phyloP scores from a whole-genome alignment of 2,113 vertebrate species.

The Oryzias celebensis region DNA sequence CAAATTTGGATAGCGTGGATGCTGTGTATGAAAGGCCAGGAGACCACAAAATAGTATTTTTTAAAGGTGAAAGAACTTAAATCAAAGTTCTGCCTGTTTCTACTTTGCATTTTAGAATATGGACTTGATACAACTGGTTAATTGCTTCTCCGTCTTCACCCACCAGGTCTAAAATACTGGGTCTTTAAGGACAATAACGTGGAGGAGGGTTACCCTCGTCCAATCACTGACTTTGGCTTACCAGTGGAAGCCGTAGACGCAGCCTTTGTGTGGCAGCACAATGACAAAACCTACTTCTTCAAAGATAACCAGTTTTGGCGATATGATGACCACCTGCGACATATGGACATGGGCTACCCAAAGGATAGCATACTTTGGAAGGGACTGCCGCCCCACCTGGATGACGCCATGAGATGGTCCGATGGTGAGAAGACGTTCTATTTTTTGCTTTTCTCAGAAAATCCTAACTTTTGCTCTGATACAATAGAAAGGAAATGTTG shows the following conservation, averaged over 20 bases:
- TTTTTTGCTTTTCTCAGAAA: too few species aligned
- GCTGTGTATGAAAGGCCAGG: conserved; percentile 89
- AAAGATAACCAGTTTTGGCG: conserved; percentile 91
- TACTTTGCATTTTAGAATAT: neutral
- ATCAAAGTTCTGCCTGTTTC: neutral
- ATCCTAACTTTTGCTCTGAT: too few species aligned
- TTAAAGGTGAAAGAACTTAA: conserved; percentile 83
- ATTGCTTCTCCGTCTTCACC: conserved; percentile 29
- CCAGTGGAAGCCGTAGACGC: conserved; percentile 87
- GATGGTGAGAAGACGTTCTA: conserved; percentile 81
- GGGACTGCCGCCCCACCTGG: conserved; percentile 85
- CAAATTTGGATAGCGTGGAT: conserved; percentile 88
- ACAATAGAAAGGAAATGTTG: too few species aligned
- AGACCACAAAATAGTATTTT: conserved; percentile 96
- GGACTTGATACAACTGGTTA: neutral
- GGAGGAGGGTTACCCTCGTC: conserved; percentile 92
- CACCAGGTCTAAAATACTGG: conserved; percentile 90
- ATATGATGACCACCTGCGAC: conserved; percentile 85
- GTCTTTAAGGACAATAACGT: conserved; percentile 93
- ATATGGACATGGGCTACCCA: conserved; percentile 91
- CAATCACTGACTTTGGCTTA: conserved; percentile 69
- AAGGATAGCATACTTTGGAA: conserved; percentile 87
- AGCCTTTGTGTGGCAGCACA: conserved; percentile 90
- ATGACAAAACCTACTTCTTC: conserved; percentile 89
- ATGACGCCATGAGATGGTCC: conserved; percentile 94